These are phyloP conservation scores for Microcebus tavaratra DNA, from an alignment of 2,113 vertebrate species.

Conservation along the genomic window DNA sequence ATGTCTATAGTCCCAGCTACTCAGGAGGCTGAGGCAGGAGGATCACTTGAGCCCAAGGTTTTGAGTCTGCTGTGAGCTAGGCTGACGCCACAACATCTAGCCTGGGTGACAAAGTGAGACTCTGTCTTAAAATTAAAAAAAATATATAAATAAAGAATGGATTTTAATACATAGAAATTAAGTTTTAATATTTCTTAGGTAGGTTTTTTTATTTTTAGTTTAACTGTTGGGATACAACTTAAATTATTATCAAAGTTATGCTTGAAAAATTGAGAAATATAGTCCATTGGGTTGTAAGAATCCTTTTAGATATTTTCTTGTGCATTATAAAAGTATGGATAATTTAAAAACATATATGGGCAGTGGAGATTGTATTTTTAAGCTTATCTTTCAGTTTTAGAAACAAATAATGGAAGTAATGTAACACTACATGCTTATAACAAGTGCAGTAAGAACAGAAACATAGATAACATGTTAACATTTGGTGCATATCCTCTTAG, in stretches of 20 bases:
- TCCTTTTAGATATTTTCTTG: not conserved
- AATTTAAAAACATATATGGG: not conserved
- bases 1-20: not conserved
- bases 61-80: no score
- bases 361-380: not conserved
- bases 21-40: not conserved
- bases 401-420: not conserved
- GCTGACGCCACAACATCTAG: no score
- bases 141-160: no score
- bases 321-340: not conserved
- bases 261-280: not conserved
- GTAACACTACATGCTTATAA: not conserved
- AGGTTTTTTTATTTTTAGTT: not conserved
- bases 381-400: not conserved
- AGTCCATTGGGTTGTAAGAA: not conserved
- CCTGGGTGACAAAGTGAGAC: no score
- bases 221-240: not conserved
- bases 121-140: no score
- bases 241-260: not conserved
- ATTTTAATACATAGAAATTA: constrained; percentile 2
- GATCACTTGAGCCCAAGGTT: no score
- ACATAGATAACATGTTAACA: not conserved
- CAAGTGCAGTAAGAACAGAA: not conserved
- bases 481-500: not conserved
- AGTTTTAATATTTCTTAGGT: not conserved